These are phyloP conservation scores for Parthenolecanium corni DNA, from an alignment of 2,888 invertebrate species.

Conservation along the genomic window DNA sequence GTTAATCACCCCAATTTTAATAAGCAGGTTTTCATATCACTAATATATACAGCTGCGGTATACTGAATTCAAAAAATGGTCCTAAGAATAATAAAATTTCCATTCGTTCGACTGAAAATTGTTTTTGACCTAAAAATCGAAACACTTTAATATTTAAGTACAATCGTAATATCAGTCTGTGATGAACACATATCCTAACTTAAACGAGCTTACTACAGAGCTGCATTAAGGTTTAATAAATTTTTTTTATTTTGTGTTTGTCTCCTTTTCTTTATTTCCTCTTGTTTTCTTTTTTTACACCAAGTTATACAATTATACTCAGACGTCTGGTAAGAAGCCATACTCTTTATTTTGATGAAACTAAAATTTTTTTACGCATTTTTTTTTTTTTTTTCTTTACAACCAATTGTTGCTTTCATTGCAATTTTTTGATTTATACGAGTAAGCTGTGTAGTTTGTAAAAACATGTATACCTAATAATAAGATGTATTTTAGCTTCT, in stretches of 20 bases:
- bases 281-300: neutral
- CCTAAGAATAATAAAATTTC: too few relatives aligned
- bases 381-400: neutral
- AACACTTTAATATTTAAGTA: constrained; percentile 12
- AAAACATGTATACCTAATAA: too few relatives aligned
- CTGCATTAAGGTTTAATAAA: constrained; percentile 11
- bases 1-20: too few relatives aligned
- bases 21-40: too few relatives aligned
- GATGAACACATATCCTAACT: constrained; percentile 27
- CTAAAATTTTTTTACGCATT: neutral
- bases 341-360: neutral
- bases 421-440: too few relatives aligned
- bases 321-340: neutral
- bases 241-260: neutral
- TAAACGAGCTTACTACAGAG: constrained; percentile 26
- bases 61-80: too few relatives aligned
- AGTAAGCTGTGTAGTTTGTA: too few relatives aligned
- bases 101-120: too few relatives aligned
- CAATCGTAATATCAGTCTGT: constrained; percentile 28
- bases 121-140: too few relatives aligned
- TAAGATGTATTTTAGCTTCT: too few relatives aligned
- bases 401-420: too few relatives aligned
- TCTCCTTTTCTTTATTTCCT: neutral
- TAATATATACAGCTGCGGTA: too few relatives aligned
- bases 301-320: constrained; percentile 12